Evolutionary conservation across 2,113 vertebrate genomes (phyloP), one percentile per base, ranked within the genome.

Genomic region (Polypterus senegalus): DNA sequence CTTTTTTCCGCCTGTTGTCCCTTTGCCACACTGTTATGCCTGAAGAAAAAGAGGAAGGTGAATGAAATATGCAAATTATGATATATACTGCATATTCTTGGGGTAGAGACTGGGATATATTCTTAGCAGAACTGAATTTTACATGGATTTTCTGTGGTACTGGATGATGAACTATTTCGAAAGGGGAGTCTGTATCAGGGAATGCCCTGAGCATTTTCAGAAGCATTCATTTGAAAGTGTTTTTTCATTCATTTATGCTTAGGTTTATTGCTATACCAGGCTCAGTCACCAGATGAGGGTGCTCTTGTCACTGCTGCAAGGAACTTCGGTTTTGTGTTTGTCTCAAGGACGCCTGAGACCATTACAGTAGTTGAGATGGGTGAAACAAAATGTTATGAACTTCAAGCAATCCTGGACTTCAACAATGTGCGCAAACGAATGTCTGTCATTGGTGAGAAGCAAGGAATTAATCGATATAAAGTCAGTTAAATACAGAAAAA

Each of bases 221-320:
- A 27, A 27, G 27, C 27, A 1, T 27, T 27, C 27, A 27, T 27
- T 27, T 27, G 27, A 27, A 27, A 27, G 27, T 27, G 27, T 27
- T 27, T 27, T 27, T 27, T 27, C 27, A 27, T 27, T 27, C 27
- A 27, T 59, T 45, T 2, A 46, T 27, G 27, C 47, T 1, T 73
- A 99, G 96, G 91, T 47, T 68, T 86, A 47, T 78, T 99, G 3
- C 64, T 77, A 47, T 98, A 99, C 69, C 94, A 97, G 80, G 96
- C 93, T 43, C 96, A 99, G 72, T 99, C 96, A 54, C 96, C 96
- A 10, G 95, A 99, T 4, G 96, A 99, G 69, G 94, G 92, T 1
- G 95, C 95, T 49, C 79, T 98, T 2, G 92, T 98, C 54, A 98
- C 92, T 0, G 96, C 94, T 9, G 91, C 96, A 6, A 84, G 93